Conservation (phyloP, 2,888 invertebrate species). For the Phyto melanocephala region DNA sequence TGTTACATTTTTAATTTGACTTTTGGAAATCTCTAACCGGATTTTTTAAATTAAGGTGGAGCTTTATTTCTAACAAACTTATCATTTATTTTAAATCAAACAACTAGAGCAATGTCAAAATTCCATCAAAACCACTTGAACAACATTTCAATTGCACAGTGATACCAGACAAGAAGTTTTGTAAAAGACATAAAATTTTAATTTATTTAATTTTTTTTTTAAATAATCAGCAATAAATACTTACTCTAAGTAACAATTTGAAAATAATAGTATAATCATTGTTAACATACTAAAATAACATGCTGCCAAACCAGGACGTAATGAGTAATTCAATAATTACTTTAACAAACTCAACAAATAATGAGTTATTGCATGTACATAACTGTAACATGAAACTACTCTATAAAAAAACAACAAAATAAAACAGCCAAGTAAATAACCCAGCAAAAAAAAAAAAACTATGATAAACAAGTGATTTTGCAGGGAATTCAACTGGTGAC, state of each 20-base stretch:
- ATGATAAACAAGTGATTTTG: too few relatives aligned
- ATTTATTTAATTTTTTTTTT: background rate
- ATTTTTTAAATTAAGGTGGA: background rate
- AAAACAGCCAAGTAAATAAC: conserved; percentile 7
- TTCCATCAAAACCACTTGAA: background rate
- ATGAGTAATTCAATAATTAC: conserved; percentile 36
- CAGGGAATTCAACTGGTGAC: too few relatives aligned
- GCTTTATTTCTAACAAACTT: background rate
- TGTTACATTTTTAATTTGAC: too few relatives aligned
- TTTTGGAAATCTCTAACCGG: background rate
- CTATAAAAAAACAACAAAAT: background rate
- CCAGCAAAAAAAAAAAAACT: too few relatives aligned
- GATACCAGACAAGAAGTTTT: background rate
- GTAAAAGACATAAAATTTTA: background rate
- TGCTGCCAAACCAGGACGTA: conserved; percentile 22
- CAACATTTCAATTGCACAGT: background rate
- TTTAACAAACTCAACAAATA: background rate
- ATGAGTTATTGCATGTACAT: background rate
- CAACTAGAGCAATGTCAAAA: conserved; percentile 36
- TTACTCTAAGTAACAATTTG: background rate
- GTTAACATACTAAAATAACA: conserved; percentile 25
- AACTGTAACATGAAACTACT: conserved; percentile 2
- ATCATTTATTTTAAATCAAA: background rate
- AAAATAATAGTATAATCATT: conserved; percentile 22
- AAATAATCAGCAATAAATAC: background rate